Evolutionary conservation across 2,797 vertebrate species (phyloP).

Genomic region (Meda fulgida): DNA sequence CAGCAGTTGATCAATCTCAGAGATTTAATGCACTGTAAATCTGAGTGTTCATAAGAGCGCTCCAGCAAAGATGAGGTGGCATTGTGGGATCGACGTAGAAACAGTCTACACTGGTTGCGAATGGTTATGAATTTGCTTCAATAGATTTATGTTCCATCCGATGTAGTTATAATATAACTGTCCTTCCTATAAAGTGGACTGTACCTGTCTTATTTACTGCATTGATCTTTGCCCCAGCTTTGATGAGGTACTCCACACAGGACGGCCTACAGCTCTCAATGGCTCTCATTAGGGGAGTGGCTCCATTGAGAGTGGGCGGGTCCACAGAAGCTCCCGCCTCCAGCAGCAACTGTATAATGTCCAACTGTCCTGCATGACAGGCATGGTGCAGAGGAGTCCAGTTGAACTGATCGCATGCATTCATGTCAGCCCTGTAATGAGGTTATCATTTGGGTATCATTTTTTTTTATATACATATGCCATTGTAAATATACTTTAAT

Average conservation of each 20-base stretch:
- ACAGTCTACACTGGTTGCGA: neutral
- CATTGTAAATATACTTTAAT: neutral
- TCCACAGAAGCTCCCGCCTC: slow-evolving; percentile 82
- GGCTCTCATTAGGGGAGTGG: slow-evolving; percentile 91
- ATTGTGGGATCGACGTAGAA: slow-evolving; percentile 2
- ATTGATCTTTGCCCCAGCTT: slow-evolving; percentile 80
- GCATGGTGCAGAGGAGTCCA: slow-evolving; percentile 96
- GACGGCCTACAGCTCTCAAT: slow-evolving; percentile 83
- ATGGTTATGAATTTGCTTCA: neutral
- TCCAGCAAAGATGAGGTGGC: slow-evolving; percentile 22
- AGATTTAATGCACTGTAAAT: slow-evolving; percentile 45
- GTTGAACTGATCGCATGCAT: slow-evolving; percentile 84
- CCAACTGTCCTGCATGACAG: slow-evolving; percentile 85
- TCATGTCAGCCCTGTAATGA: slow-evolving; percentile 41
- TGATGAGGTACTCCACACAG: slow-evolving; percentile 87
- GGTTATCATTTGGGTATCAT: neutral
- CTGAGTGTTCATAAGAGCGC: neutral
- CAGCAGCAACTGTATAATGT: slow-evolving; percentile 83
- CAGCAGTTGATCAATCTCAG: slow-evolving; percentile 33
- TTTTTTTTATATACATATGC: neutral
- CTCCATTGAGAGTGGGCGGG: slow-evolving; percentile 76
- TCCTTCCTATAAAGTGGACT: neutral
- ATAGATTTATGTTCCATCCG: neutral
- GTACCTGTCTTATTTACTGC: slow-evolving; percentile 85
- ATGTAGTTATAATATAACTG: neutral